phyloP scores from a whole-genome alignment of 1,140 invertebrate genomes.

The Batillaria attramentaria region DNA sequence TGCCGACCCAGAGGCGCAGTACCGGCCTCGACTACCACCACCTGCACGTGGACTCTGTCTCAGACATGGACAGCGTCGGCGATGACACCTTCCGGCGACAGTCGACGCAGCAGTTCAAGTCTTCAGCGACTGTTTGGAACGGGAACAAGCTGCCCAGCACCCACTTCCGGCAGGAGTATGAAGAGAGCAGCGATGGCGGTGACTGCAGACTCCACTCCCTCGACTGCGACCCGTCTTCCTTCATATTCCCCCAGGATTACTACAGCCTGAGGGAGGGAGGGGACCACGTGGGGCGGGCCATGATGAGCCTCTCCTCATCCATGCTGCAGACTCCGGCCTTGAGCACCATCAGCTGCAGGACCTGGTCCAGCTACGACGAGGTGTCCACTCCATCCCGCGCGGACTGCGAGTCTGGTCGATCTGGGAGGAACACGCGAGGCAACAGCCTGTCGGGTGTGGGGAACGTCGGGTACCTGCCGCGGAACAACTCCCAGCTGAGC shows the following conservation, averaged over 20 bases:
- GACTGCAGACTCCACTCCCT: constrained; percentile 5
- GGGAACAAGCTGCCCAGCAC: too few relatives aligned
- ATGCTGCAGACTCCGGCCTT: constrained; percentile 56
- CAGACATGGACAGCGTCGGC: constrained; percentile 51
- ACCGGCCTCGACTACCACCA: constrained; percentile 64
- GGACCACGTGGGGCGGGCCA: constrained; percentile 6
- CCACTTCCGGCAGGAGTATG: neutral
- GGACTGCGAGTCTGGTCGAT: neutral
- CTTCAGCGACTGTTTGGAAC: constrained; percentile 30
- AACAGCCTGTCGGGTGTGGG: too few relatives aligned
- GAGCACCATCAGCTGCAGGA: constrained; percentile 41
- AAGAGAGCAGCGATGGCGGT: neutral
- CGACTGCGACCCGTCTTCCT: constrained; percentile 31
- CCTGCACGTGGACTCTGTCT: constrained; percentile 61
- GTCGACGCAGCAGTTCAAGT: constrained; percentile 32
- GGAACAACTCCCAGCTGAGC: constrained; percentile 24
- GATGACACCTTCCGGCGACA: constrained; percentile 44
- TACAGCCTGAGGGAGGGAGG: constrained; percentile 1
- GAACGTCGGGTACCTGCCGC: neutral
- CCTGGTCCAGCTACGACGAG: constrained; percentile 68
- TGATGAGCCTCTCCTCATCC: constrained; percentile 23
- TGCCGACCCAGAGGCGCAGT: constrained; percentile 54
- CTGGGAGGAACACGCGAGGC: neutral
- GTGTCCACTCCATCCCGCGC: constrained; percentile 26
- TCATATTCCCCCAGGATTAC: constrained; percentile 35